Base-by-base conservation (phyloP, 2,113 vertebrate species). In the Hippocampus guttulatus region DNA sequence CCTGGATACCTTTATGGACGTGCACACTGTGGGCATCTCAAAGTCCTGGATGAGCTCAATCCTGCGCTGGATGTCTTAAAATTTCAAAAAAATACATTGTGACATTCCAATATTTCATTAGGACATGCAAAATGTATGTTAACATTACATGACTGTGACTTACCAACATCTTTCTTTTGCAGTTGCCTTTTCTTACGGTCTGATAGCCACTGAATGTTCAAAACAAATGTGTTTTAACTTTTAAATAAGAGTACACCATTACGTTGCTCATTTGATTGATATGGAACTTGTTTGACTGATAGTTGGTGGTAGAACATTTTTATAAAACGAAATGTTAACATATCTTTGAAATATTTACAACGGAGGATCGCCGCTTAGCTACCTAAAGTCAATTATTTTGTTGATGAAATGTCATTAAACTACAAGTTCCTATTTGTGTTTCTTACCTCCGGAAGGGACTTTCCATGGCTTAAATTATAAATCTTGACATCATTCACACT, bases 31-130 rank as follows among this genome's bases (percentile, higher is more conserved):
- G 47, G 97, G 97, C 97, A 99, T 99, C 84, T 98, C 95, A 90
- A 98, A 99, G 81, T 98, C 97, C 78, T 99, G 97, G 85, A 99
- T 97, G 74, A 99, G 97, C 81, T 98, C 96, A 66, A 99, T 99
- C 90, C 97, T 95, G 70, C 94, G 95, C 25, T 94, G 95, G 82
- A 99, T 85, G 82, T 96, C 97, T 99, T 76, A 1, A 52, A 64
- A 54, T 27, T 67, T n/a, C 1, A 62, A 14, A 8, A 9, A 64
- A 4, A 3, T 41, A 12, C 20, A 25, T 5, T n/a, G 9, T 11
- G 20, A 52, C 47, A 21, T 33, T 38, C 27, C 9, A 38, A 68
- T 21, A 23, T 8, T 15, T 66, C 12, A 47, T 15, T 18, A 62
- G 15, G 6, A 30, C 9, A 20, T 33, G 14, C 14, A 61, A 25